A percentile compares a stretch with the other conserved stretches of the same genome.
Evolutionary conservation across 2,113 vertebrate species (phyloP).

Genomic region (Mustela nigripes): DNA sequence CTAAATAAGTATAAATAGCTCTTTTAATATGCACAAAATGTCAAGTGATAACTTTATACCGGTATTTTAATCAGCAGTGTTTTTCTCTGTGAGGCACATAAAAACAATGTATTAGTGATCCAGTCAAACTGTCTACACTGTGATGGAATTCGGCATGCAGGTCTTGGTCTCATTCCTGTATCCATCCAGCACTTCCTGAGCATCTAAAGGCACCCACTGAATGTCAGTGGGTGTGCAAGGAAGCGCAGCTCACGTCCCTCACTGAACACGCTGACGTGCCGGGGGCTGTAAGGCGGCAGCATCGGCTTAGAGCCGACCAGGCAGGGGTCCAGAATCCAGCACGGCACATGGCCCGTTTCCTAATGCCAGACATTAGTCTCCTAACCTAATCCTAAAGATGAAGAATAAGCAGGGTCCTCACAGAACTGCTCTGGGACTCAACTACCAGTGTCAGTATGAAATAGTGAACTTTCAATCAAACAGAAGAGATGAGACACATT

Average conservation of each 20-base stretch:
- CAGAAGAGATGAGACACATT: neutral
- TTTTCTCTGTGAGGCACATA: neutral
- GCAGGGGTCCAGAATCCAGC: neutral
- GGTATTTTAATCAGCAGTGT: neutral
- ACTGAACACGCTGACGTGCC: neutral
- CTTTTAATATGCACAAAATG: neutral
- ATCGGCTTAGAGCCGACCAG: neutral
- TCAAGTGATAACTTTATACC: neutral
- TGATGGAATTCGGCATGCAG: neutral
- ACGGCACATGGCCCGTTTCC: fast-evolving
- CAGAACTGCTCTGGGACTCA: neutral
- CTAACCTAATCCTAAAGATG: neutral
- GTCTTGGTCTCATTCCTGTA: neutral
- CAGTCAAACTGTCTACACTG: neutral
- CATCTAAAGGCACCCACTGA: neutral
- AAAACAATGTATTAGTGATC: conserved; percentile 22
- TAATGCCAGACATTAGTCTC: neutral
- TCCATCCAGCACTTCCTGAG: neutral
- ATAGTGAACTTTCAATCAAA: neutral
- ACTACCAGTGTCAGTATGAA: neutral
- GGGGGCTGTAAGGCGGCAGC: neutral
- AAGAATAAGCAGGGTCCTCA: neutral
- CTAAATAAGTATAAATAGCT: neutral
- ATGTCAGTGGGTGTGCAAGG: neutral
- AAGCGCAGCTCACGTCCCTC: neutral